Base-by-base conservation (phyloP, 2,113 vertebrate species). In the Pterophyllum scalare region DNA sequence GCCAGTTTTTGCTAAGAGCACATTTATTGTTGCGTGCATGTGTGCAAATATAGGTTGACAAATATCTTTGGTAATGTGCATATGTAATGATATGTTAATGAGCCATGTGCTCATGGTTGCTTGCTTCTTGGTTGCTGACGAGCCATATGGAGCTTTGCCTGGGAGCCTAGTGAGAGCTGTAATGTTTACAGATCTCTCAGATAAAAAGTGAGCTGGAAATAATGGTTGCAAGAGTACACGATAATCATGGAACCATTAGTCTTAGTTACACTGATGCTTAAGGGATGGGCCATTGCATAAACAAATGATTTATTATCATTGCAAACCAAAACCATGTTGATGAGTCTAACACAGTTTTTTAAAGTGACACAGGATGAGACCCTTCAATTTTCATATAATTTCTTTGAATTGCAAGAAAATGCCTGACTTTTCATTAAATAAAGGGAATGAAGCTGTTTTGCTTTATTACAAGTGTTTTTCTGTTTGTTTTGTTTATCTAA, bases 131-230 rank as follows among this genome's bases (percentile, higher is more conserved):
- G n/a, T n/a, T 72, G 67, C 46, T 72, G 17, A 72, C 31, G 17
- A 54, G 67, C 26, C 67, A 72, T 72, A 72, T 72, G 46, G 46
- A 54, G 26, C 26, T 72, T 54, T 72, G 67, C 19, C 46, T 33
- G 46, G 67, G 31, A 72, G 26, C 46, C 19, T 72, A 11, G 17
- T 54, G 19, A 72, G 46, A 49, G 65, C 43, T 72, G 26, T 52
- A 72, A 52, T n/a, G 43, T 72, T 70, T 31, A 72, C 22, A 52
- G 17, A 72, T 31, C 43, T 28, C 65, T 70, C 26, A 72, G 26
- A 26, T 72, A 72, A 72, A 70, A 72, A 52, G 65, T 70, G 65
- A 70, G 43, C 10, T 31, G 43, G 65, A 72, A 52, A 52, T 57
- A 70, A 52, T 49, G 22, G 49, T 70, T 20, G 10, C 20, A 70